Conservation (phyloP, 2,797 vertebrate genomes). For the Sebastes baramenuke region DNA sequence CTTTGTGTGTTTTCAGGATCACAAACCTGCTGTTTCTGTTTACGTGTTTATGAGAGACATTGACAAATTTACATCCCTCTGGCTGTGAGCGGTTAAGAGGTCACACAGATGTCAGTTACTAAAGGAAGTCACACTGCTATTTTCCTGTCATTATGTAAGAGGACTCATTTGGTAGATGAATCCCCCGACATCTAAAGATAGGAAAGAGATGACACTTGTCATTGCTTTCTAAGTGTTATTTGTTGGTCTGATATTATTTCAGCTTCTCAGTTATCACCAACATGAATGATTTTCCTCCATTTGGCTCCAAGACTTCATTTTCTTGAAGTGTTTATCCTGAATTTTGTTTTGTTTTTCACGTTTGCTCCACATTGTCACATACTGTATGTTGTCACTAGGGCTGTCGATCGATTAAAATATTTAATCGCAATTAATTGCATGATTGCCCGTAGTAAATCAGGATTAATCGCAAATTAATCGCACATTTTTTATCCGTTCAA, state of each 20-base stretch:
- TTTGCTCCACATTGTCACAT: neutral
- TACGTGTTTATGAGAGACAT: neutral
- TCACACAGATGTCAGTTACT: neutral
- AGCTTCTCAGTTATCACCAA: neutral
- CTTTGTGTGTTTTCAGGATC: neutral
- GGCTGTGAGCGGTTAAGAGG: neutral
- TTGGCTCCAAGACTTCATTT: neutral
- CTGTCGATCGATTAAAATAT: too few species aligned
- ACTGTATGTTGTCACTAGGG: neutral
- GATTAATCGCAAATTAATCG: too few species aligned
- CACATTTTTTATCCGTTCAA: too few species aligned
- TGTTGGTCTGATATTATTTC: neutral
- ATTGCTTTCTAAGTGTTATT: neutral
- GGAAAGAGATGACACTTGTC: neutral
- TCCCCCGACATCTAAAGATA: neutral
- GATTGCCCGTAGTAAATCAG: too few species aligned
- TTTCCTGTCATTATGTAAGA: slow-evolving; percentile 6
- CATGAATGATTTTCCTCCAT: neutral
- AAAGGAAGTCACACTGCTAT: neutral
- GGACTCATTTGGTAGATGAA: slow-evolving; percentile 1
- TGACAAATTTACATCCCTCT: neutral
- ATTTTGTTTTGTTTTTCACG: neutral
- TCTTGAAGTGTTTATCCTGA: neutral
- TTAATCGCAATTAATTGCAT: too few species aligned
- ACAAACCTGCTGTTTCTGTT: neutral